Evolutionary conservation across 64 coral and sea anemone genomes (phyloP), one percentile per base, ranked within the genome.

Genomic region (Acropora yongei): DNA sequence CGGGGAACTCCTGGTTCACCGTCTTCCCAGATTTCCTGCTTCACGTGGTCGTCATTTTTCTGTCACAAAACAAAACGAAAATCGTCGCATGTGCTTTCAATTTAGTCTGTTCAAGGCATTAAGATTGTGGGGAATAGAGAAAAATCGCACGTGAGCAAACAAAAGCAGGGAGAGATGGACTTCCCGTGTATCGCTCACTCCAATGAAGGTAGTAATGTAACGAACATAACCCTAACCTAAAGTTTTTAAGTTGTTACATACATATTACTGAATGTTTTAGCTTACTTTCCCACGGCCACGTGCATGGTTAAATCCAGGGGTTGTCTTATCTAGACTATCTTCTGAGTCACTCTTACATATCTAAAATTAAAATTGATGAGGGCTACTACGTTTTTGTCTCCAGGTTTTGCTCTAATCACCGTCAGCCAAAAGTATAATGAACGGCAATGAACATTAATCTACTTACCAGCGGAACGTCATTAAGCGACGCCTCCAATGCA

Each of bases 51-150:
- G n/a, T 75, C 73, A 75, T 40, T 75, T 75, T 75, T 75, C 73
- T 75, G 73, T 18, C 20, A 41, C 73, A 75, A 4, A 75, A 41
- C 73, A 13, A 75, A 75, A 75, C 58, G 30, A 75, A 75, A 75
- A 75, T 75, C 73, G 6, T 75, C 73, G 39, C 13, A 75, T 43
- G 73, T 0, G 73, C 73, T 75, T 75, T 75, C 73, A 75, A 75
- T 75, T 75, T 75, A 75, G 73, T 10, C 73, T 75, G 73, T 75
- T 75, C 73, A 75, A 75, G 73, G 73, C 73, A 75, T 75, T 75
- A 75, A 75, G 73, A 75, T 75, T 75, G 73, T 75, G 73, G 73
- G 19, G 30, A 75, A 75, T 75, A 75, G 73, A 43, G 20, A 41
- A 75, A 73, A 73, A 73, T 73, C 39, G 30, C 5, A 39, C 73